Evolutionary conservation across 2,888 invertebrate species (phyloP).

Genomic region (Ectemnius continuus): DNA sequence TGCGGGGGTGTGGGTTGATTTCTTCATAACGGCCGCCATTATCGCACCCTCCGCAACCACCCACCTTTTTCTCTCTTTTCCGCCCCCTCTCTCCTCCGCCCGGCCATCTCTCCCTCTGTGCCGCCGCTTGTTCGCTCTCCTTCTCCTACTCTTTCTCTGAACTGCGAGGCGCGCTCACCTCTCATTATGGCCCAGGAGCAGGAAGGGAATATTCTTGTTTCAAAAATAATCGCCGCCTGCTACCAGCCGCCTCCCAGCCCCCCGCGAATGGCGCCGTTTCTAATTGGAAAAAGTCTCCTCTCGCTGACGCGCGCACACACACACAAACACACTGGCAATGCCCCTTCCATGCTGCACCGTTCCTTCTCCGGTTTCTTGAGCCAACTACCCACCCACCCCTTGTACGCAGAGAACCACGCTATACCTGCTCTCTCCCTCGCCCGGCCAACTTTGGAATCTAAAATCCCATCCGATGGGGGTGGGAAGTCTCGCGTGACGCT

Average conservation of each 20-base stretch:
- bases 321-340: conserved; percentile 16
- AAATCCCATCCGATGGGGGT: neutral
- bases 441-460: conserved; percentile 13
- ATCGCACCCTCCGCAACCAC: conserved; percentile 66
- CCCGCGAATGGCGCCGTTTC: conserved; percentile 70
- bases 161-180: conserved; percentile 15
- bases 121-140: too few species aligned
- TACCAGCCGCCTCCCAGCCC: conserved; percentile 41
- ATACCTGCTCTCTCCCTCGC: neutral
- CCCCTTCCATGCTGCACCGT: conserved; percentile 25
- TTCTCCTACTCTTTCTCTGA: too few species aligned
- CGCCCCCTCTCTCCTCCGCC: conserved; percentile 42
- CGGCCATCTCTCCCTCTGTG: too few species aligned
- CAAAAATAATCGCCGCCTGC: conserved; percentile 68
- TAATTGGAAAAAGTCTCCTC: conserved; percentile 71
- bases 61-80: conserved; percentile 33
- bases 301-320: conserved; percentile 43
- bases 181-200: conserved; percentile 70
- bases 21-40: conserved; percentile 78
- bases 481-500: neutral
- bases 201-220: conserved; percentile 74
- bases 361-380: neutral
- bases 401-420: neutral
- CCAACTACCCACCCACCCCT: neutral
- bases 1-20: conserved; percentile 70